phyloP scores from a whole-genome alignment of 1,140 invertebrate species.

The Aporrectodea caliginosa region DNA sequence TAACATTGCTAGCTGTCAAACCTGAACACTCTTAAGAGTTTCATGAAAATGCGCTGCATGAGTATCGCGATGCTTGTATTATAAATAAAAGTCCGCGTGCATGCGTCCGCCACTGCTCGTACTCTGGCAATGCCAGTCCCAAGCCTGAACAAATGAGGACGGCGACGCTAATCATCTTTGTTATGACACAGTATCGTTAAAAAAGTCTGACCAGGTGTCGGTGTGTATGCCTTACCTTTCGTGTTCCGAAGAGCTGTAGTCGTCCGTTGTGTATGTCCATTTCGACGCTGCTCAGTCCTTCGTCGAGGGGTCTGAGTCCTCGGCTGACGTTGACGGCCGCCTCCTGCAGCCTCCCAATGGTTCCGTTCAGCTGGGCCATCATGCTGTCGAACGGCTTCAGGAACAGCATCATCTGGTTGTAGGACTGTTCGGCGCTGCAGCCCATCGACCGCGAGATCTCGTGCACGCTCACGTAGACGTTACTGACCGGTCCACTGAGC shows the following conservation, averaged over 20 bases:
- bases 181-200: too few relatives aligned
- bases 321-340: constrained; percentile 13
- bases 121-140: too few relatives aligned
- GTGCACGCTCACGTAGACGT: constrained; percentile 28
- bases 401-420: constrained; percentile 29
- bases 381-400: constrained; percentile 31
- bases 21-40: too few relatives aligned
- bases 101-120: too few relatives aligned
- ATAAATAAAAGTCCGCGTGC: too few relatives aligned
- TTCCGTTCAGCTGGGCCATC: constrained; percentile 31
- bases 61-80: too few relatives aligned
- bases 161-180: too few relatives aligned
- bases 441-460: constrained; percentile 32
- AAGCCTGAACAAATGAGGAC: too few relatives aligned
- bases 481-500: constrained; percentile 26
- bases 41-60: too few relatives aligned
- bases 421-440: constrained; percentile 29
- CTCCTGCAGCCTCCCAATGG: constrained; percentile 25
- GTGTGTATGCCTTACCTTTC: constrained; percentile 11
- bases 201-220: too few relatives aligned
- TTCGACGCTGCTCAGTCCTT: constrained; percentile 14
- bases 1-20: too few relatives aligned
- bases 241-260: constrained; percentile 12
- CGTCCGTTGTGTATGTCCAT: constrained; percentile 20
- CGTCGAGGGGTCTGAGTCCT: constrained; percentile 30